Evolutionary conservation across 2,888 invertebrate species (phyloP).

Genomic region (Bellardia pandia): DNA sequence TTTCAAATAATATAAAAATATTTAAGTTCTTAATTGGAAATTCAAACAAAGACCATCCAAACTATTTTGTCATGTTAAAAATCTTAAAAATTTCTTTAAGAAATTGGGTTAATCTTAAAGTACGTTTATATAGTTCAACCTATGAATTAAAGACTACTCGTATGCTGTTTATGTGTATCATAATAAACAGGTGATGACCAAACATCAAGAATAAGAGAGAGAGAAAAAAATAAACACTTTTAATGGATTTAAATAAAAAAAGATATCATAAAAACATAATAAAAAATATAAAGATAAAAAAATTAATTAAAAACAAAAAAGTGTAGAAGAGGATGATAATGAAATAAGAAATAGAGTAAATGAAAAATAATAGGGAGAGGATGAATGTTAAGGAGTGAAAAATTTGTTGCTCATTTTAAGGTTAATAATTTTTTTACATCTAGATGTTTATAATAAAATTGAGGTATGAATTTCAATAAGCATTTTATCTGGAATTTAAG

Average conservation of each 20-base stretch:
- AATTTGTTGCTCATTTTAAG: too few species aligned
- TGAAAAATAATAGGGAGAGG: not conserved
- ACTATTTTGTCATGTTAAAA: not conserved
- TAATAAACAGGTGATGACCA: conserved; percentile 5
- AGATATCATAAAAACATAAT: not conserved
- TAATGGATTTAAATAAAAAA: conserved; percentile 15
- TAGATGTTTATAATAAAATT: too few species aligned
- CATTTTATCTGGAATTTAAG: too few species aligned
- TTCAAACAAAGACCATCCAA: too few species aligned
- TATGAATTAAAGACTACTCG: not conserved
- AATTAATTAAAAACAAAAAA: not conserved
- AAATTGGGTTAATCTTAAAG: conserved; percentile 28
- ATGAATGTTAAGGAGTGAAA: not conserved
- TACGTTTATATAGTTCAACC: not conserved
- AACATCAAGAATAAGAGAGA: not conserved
- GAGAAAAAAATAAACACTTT: not conserved
- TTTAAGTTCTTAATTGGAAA: too few species aligned
- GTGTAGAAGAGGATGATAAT: not conserved
- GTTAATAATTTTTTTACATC: too few species aligned
- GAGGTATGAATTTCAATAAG: too few species aligned
- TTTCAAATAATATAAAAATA: too few species aligned
- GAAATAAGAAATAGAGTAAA: not conserved
- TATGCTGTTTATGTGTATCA: not conserved
- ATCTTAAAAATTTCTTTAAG: not conserved
- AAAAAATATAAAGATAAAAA: not conserved